These are phyloP conservation scores for Hyles lineata DNA, from an alignment of 2,888 invertebrate genomes.

Conservation along the genomic window DNA sequence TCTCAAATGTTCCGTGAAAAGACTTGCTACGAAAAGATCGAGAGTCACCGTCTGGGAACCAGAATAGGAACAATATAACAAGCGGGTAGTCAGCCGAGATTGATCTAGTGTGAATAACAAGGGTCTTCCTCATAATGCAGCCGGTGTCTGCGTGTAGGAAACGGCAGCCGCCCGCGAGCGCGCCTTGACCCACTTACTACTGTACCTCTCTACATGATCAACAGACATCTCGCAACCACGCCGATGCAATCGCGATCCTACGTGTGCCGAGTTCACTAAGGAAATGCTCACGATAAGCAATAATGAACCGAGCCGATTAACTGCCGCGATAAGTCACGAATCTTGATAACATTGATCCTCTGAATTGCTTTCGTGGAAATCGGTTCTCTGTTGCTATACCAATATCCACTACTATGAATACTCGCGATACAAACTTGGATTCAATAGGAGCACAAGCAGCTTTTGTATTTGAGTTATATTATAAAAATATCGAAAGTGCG, in stretches of 20 bases:
- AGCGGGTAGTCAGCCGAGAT: constrained; percentile 51
- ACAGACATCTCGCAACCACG: constrained; percentile 58
- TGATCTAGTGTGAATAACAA: constrained; percentile 62
- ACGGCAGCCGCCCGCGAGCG: constrained; percentile 64
- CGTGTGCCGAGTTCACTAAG: constrained; percentile 22
- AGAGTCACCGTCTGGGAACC: constrained; percentile 28
- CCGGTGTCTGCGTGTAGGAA: constrained; percentile 68
- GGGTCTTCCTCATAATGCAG: constrained; percentile 70
- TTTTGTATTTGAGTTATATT: not conserved
- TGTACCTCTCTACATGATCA: constrained; percentile 49
- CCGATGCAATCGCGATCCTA: constrained; percentile 49
- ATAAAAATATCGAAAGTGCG: constrained; percentile 5
- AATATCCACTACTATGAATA: not conserved
- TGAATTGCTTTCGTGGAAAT: not conserved
- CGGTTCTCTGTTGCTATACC: not conserved
- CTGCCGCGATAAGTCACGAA: constrained; percentile 20
- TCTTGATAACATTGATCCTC: constrained; percentile 14
- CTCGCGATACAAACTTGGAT: not conserved
- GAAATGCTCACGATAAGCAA: constrained; percentile 19
- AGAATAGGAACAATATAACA: constrained; percentile 40
- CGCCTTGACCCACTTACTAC: constrained; percentile 78
- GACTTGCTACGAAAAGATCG: not conserved
- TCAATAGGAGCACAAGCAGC: not conserved
- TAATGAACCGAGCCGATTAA: constrained; percentile 20
- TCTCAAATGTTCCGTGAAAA: not conserved